A percentile compares a stretch with the other conserved stretches of the same genome.
Conservation (phyloP, 2,797 vertebrate species). For the Cuniculus paca region DNA sequence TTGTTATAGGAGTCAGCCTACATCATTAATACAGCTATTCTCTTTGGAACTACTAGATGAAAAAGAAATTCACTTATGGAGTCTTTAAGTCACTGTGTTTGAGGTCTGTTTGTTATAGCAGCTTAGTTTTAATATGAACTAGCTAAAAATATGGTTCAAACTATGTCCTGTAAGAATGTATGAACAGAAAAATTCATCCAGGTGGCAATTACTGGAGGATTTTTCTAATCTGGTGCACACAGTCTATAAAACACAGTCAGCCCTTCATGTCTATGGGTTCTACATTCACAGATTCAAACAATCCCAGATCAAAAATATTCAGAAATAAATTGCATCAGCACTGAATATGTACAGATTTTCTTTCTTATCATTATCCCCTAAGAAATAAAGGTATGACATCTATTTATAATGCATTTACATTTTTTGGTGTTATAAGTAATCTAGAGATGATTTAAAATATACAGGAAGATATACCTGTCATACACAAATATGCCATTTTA, state of each 20-base stretch:
- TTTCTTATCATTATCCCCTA: background rate
- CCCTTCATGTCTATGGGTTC: background rate
- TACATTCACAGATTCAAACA: background rate
- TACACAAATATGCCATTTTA: conserved; percentile 1
- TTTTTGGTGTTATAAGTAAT: conserved; percentile 4
- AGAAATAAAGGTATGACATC: background rate
- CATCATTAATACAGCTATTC: background rate
- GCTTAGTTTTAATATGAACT: conserved; percentile 13
- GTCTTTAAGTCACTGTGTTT: conserved; percentile 19
- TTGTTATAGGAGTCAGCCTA: conserved; percentile 22
- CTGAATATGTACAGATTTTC: background rate
- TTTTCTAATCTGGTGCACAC: conserved; percentile 28
- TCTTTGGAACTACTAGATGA: background rate
- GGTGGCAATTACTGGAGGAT: background rate
- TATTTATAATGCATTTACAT: background rate
- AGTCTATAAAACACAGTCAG: background rate
- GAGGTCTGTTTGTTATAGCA: background rate
- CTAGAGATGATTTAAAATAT: background rate
- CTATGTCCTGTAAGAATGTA: background rate
- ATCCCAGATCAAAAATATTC: background rate
- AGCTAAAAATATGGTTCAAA: conserved; percentile 14
- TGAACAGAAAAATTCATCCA: conserved; percentile 19
- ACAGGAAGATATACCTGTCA: background rate
- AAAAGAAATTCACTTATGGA: background rate
- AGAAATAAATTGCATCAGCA: background rate